Conservation (phyloP, 2,113 vertebrate species). For the Mionectes macconnelli region DNA sequence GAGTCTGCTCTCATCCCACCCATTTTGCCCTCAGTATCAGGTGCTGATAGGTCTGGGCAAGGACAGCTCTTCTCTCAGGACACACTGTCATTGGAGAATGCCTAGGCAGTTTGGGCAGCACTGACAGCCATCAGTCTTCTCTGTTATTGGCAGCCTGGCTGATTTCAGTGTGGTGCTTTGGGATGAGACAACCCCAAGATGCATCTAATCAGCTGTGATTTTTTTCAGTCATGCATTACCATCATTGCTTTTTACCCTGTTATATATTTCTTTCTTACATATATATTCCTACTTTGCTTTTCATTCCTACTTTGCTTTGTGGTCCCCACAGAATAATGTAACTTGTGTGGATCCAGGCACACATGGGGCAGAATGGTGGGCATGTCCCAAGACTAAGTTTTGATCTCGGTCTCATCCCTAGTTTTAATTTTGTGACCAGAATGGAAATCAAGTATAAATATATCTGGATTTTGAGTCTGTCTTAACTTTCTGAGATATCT, state of each 20-base stretch:
- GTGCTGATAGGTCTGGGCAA: not conserved
- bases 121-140: not conserved
- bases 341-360: not conserved
- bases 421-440: not conserved
- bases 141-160: not conserved
- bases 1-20: not conserved
- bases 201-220: not conserved
- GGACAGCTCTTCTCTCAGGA: not conserved
- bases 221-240: not conserved
- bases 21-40: not conserved
- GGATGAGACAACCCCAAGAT: not conserved
- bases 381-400: not conserved
- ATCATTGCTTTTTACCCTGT: not conserved
- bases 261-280: not conserved
- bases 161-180: not conserved
- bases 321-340: not conserved
- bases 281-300: not conserved
- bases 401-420: not conserved
- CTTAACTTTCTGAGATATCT: not conserved
- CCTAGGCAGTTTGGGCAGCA: not conserved
- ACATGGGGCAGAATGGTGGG: not conserved
- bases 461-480: not conserved
- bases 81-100: not conserved
- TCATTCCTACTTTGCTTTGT: not conserved
- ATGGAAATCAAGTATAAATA: not conserved